Evolutionary conservation across 2,113 vertebrate genomes (phyloP), one percentile per base, ranked within the genome.

Genomic region (Morone saxatilis): DNA sequence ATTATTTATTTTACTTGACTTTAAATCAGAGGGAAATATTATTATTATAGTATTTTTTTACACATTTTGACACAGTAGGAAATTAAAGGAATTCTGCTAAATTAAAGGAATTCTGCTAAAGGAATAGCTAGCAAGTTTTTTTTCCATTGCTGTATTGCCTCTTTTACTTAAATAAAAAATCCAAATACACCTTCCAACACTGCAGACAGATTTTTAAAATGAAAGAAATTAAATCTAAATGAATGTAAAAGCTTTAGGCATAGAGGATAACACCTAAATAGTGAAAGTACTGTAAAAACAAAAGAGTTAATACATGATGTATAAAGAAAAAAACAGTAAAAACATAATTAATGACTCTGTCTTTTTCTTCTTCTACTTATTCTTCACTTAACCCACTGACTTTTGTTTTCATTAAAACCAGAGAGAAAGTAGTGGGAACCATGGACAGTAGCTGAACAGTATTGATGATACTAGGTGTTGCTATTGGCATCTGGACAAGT

Each of bases 401-500:
- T 10, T 84, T 66, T 74, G 22, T 65, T 73, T 66, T n/a, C 14
- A 43, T 50, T 1, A 53, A 75, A 80, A 73, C 53, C 14, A 62
- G 13, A 43, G 6, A 69, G 12, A 74, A 69, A 45, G 14, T 51
- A 3, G 10, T 36, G 9, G 53, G 17, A 59, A 45, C 40, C 41
- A 14, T 45, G 43, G 47, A 43, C 74, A 63, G 47, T 25, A 48
- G 61, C 60, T 83, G 53, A 85, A n/a, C 75, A 76, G 57, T 84
- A 90, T 88, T 86, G 71, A 92, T 81, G 61, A 48, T 41, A 45
- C 59, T 63, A 43, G 61, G 70, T 74, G 72, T 70, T 87, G 70
- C 72, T 88, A 84, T 86, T 90, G 90, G 82, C 86, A 90, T 74
- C 80, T 91, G 85, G 91, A 92, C 89, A 84, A 85, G 83, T 89